Base-by-base conservation (phyloP, 2,888 invertebrate genomes). In the Drosophila demipolita region DNA sequence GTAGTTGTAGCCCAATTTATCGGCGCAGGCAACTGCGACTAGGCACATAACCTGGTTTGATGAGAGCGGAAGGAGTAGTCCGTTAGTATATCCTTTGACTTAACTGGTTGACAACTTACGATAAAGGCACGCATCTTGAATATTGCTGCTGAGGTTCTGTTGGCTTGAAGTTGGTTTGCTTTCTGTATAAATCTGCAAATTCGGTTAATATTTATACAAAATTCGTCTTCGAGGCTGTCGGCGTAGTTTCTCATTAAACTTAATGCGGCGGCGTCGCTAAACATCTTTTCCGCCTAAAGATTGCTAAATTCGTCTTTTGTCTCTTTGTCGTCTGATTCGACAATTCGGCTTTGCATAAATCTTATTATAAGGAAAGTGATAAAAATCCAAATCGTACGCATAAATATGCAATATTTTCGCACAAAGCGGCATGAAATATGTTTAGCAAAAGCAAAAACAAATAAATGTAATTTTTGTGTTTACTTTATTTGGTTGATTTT, bases 1-100 rank as follows among this genome's bases (percentile, higher is more conserved):
- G 32, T 92, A 91, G 75, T 91, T 91, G 74, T 91, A 91, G 61
- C 91, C 91, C 49, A 91, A 80, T 62, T 91, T 87, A 17, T 91
- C 91, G 75, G 91, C 91, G 62, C 78, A 89, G 74, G 89, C 82
- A 35, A 81, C 86, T 64, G 91, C 86, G n/a, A 90, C 78, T 26
- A 91, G 72, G 75, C 91, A 91, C 76, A 91, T 73, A 60, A 91
- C 79, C 91, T 91, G 38, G 9, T 55, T 52, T 20, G 12, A 4
- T 35, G 17, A 6, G 15, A 6, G 1, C 29, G 32, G 8, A 9
- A 42, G 3, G 36, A 73, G 48, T 71, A 48, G 59, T 73, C 70
- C 71, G 23, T 84, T 70, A 72, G 57, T 26, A 61, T 61, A 63
- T 81, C 66, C 72, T 77, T 60, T 42, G 38, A 12, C 7, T 36